These are phyloP conservation scores for Atlantisia rogersi DNA, from an alignment of 2,113 vertebrate species.

Conservation along the genomic window DNA sequence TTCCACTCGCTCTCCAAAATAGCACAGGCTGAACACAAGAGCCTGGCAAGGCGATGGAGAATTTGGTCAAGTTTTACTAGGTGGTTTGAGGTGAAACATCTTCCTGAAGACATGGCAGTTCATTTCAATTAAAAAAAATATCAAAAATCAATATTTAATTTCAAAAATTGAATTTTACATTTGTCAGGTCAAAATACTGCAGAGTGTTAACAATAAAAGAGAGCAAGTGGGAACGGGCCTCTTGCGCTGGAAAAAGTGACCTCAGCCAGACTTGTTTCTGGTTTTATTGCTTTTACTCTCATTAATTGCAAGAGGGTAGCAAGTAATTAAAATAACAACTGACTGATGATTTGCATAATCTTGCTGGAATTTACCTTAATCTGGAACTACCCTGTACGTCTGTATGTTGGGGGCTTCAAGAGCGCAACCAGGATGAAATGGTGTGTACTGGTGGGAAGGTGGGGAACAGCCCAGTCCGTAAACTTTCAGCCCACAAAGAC, in stretches of 20 bases:
- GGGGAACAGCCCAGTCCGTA: background rate
- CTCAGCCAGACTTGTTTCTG: background rate
- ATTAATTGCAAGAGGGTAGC: too few species aligned
- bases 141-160: background rate
- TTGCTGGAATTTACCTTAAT: background rate
- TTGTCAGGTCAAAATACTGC: background rate
- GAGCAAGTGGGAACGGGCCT: background rate
- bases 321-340: background rate
- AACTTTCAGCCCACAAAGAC: background rate
- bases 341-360: background rate
- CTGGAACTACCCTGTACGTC: background rate
- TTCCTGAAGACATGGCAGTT: background rate
- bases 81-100: background rate
- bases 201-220: background rate
- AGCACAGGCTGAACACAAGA: background rate
- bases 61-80: background rate
- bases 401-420: background rate
- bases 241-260: background rate
- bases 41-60: background rate
- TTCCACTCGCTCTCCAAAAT: background rate
- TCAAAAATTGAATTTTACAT: background rate
- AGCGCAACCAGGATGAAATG: background rate
- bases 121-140: background rate
- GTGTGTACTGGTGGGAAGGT: background rate
- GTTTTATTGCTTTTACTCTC: background rate